Conservation (phyloP, 1,140 invertebrate species). For the Tetragnatha versicolor region DNA sequence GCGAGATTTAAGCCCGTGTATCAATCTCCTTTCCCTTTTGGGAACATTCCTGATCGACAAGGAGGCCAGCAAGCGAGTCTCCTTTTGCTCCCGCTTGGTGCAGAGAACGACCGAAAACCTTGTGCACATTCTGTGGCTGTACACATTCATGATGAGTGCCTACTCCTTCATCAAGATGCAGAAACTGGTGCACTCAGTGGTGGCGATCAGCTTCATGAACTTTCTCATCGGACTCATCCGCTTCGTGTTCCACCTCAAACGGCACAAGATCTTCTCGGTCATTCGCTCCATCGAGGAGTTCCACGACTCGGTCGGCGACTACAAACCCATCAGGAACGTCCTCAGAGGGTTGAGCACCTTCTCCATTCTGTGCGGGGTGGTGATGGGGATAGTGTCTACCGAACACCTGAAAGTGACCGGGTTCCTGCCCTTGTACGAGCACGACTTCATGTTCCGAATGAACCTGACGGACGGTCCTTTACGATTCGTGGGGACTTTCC, state of each 20-base stretch:
- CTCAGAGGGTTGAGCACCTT: not conserved
- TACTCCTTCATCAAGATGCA: not conserved
- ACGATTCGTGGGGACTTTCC: not conserved
- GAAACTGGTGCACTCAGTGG: not conserved
- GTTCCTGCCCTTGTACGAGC: not conserved
- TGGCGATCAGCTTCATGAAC: conserved; percentile 22
- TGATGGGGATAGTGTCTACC: not conserved
- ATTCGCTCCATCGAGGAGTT: conserved; percentile 5
- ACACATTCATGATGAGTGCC: not conserved
- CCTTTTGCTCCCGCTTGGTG: not conserved
- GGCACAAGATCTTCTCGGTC: not conserved
- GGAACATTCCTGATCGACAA: conserved; percentile 8
- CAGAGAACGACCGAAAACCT: not conserved
- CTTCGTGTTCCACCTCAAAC: conserved; percentile 17
- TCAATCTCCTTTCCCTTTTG: conserved; percentile 6
- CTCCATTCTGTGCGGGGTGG: not conserved
- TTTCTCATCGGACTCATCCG: conserved; percentile 5
- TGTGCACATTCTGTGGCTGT: conserved; percentile 14
- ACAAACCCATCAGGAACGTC: not conserved
- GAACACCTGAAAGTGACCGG: conserved; percentile 23
- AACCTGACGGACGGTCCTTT: not conserved
- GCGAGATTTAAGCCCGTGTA: conserved; percentile 24
- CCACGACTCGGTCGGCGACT: not conserved
- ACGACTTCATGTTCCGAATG: not conserved
- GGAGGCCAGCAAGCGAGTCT: not conserved